Evolutionary conservation across 2,888 invertebrate genomes (phyloP).

Genomic region (Margaritifera margaritifera): DNA sequence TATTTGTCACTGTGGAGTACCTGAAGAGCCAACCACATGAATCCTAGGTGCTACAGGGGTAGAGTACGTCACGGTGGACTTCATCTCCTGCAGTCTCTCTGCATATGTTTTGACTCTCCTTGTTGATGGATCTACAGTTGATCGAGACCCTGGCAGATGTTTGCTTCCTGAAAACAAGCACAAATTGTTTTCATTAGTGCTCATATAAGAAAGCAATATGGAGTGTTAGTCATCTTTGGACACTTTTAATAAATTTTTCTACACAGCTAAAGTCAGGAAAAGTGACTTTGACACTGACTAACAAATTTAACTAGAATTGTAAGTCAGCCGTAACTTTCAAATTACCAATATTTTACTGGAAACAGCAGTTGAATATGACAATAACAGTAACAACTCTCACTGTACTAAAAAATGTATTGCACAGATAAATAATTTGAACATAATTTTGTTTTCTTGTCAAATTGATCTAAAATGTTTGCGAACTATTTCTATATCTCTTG

Average conservation of each 20-base stretch:
- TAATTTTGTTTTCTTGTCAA: too few relatives aligned
- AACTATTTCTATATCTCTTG: too few relatives aligned
- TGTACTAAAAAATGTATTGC: neutral
- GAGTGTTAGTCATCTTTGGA: too few relatives aligned
- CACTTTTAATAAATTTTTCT: too few relatives aligned
- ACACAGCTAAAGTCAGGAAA: conserved; percentile 1
- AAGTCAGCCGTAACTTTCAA: too few relatives aligned
- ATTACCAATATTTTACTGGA: too few relatives aligned
- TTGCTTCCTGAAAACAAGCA: conserved; percentile 35
- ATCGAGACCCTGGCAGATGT: conserved; percentile 29
- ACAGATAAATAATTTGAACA: too few relatives aligned
- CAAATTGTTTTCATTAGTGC: neutral
- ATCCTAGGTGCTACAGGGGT: conserved; percentile 55
- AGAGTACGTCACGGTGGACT: conserved; percentile 45
- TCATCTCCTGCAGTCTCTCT: conserved; percentile 68
- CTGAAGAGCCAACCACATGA: conserved; percentile 34
- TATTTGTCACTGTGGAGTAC: conserved; percentile 11
- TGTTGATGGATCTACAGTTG: conserved; percentile 32
- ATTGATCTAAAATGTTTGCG: too few relatives aligned
- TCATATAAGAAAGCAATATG: too few relatives aligned
- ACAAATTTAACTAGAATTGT: too few relatives aligned
- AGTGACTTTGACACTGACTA: neutral
- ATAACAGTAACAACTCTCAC: neutral
- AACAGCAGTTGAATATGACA: neutral
- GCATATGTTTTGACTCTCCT: conserved; percentile 65